Conservation (phyloP, 2,113 vertebrate genomes). For the Crotalus helleri region DNA sequence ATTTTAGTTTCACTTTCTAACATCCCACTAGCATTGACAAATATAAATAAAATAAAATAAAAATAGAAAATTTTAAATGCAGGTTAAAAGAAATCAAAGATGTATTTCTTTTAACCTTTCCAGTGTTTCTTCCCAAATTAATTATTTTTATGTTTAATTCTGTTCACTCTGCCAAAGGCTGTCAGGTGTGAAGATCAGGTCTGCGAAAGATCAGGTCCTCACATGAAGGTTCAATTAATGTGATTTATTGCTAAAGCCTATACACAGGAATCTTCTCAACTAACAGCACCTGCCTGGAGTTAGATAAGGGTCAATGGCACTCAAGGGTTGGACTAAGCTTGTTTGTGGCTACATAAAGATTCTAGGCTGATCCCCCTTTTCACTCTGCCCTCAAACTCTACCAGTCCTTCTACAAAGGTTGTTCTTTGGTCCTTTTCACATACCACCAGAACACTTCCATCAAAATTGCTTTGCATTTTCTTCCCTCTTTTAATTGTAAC, state of each 20-base stretch:
- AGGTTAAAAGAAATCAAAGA: background rate
- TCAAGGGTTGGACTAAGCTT: background rate
- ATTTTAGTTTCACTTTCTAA: background rate
- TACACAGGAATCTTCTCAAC: background rate
- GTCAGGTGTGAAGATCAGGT: background rate
- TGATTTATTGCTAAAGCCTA: background rate
- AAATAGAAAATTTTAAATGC: no score
- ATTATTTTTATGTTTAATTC: background rate
- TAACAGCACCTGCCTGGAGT: background rate
- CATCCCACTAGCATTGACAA: background rate
- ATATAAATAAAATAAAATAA: no score
- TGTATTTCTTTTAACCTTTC: background rate
- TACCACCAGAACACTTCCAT: background rate
- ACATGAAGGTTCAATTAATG: background rate
- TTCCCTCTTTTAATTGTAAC: background rate
- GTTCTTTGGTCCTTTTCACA: background rate
- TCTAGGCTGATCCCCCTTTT: background rate
- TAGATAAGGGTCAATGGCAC: background rate
- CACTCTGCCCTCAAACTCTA: background rate
- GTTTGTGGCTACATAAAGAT: background rate
- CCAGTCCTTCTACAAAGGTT: background rate
- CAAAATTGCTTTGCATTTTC: background rate
- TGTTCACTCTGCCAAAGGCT: background rate
- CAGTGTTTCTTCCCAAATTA: background rate
- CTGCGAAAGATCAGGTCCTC: background rate